Base-by-base conservation (phyloP, 2,797 vertebrate genomes). In the Melanotaenia boesemani region DNA sequence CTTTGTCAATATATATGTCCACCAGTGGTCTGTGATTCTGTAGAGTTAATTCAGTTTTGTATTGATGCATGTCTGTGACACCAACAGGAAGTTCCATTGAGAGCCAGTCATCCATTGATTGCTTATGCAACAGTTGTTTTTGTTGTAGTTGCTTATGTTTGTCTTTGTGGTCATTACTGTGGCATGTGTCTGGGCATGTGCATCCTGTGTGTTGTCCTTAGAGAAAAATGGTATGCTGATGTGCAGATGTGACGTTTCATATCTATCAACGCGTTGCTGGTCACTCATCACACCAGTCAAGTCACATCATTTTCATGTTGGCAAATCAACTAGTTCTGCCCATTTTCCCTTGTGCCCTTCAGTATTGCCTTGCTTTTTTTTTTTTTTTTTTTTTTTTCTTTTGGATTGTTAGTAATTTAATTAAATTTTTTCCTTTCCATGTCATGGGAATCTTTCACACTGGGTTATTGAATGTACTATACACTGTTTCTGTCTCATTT, bases 81-180 rank as follows among this genome's bases (percentile, higher is more conserved):
- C 66, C 75, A 70, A 67, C 76, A 77, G 79, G 79, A 88, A 86
- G 82, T 81, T 72, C 67, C 18, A 63, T 77, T 70, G 71, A 79
- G 80, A 81, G 67, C 57, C 79, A 65, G 66, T 76, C 60, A 37
- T 69, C 61, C 69, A 91, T 92, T 57, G 91, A 91, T 88, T 34
- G 52, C 82, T 90, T 88, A 86, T 80, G 81, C 77, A 91, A 91
- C 81, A 18, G 44, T 10, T 80, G 52, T 59, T 74, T 61, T 48
- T 48, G 46, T 10, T 46, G 44, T 20, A 20, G 46, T n/a, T 76
- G 65, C 61, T 63, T 61, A 18, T 65, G 71, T 77, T 60, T 77
- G 44, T 57, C 20, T 46, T 34, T 60, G 24, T 67, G 52, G 56
- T 63, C 28, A 64, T 67, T 46, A 37, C 8, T 30, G 81, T 37